Evolutionary conservation across 2,888 invertebrate species (phyloP).

Genomic region (Altica lythri): DNA sequence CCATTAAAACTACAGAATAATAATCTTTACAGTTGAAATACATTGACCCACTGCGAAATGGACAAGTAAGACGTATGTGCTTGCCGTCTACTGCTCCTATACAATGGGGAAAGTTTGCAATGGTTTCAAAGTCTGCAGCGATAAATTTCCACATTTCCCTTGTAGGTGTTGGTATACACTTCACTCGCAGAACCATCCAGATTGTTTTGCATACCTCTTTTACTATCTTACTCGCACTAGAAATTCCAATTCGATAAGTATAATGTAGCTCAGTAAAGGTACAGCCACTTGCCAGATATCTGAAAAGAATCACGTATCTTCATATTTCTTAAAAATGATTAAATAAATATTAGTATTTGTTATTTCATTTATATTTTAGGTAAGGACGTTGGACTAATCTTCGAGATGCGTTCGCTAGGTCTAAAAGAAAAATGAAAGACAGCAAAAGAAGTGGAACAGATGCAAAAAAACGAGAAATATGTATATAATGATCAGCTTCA

Average conservation of each 20-base stretch:
- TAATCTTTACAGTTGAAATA: conserved; percentile 21
- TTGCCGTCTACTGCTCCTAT: conserved; percentile 22
- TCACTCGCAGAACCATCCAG: conserved; percentile 12
- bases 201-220: conserved; percentile 14
- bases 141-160: conserved; percentile 7
- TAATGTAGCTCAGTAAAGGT: conserved; percentile 23
- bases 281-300: conserved; percentile 29
- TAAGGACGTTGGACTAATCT: too few relatives aligned
- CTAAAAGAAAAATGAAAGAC: too few relatives aligned
- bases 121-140: conserved; percentile 4
- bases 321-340: too few relatives aligned
- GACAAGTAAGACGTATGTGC: conserved; percentile 13
- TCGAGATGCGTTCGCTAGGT: too few relatives aligned
- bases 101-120: conserved; percentile 18
- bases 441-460: too few relatives aligned
- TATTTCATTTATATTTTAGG: too few relatives aligned
- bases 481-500: too few relatives aligned
- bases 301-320: too few relatives aligned
- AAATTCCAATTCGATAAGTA: conserved; percentile 21
- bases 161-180: conserved; percentile 14
- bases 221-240: conserved; percentile 17
- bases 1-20: conserved; percentile 22
- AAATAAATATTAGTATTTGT: too few relatives aligned
- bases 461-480: too few relatives aligned
- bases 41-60: conserved; percentile 13